A percentile compares a stretch with the other conserved stretches of the same genome.
phyloP scores from a whole-genome alignment of 37 sponge, comb jelly and placozoan genomes.

The Corticium candelabrum region DNA sequence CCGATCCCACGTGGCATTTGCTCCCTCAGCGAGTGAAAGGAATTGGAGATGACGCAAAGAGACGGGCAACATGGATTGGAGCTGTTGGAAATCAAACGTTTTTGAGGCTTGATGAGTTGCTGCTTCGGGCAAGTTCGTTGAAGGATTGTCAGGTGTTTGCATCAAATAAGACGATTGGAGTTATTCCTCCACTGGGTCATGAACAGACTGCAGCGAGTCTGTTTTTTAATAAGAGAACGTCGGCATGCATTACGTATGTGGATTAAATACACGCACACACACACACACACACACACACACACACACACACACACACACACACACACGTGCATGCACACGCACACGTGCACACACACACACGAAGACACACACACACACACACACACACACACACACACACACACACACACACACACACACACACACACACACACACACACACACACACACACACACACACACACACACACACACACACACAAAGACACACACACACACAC shows the following conservation, averaged over 20 bases:
- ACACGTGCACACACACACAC: too few relatives aligned
- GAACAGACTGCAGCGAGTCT: slow-evolving; percentile 3
- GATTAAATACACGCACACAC: too few relatives aligned
- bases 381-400: too few relatives aligned
- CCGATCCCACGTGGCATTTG: slow-evolving; percentile 52
- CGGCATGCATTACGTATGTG: background rate
- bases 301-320: too few relatives aligned
- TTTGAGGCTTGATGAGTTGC: slow-evolving; percentile 44
- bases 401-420: too few relatives aligned
- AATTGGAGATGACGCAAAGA: slow-evolving; percentile 22
- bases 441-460: too few relatives aligned
- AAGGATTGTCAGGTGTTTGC: slow-evolving; percentile 37
- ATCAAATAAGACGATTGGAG: slow-evolving; percentile 31
- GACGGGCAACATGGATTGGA: slow-evolving; percentile 47
- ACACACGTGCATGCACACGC: too few relatives aligned
- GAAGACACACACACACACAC: too few relatives aligned
- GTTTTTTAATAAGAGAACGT: background rate
- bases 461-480: too few relatives aligned
- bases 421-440: too few relatives aligned
- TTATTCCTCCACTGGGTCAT: slow-evolving; percentile 5
- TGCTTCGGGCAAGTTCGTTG: slow-evolving; percentile 42
- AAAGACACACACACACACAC: too few relatives aligned
- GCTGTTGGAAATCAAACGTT: slow-evolving; percentile 66
- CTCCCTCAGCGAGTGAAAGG: slow-evolving; percentile 28
- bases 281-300: too few relatives aligned